Percentiles rank a stretch among this genome's conserved stretches.
phyloP scores from a whole-genome alignment of 2,888 invertebrate genomes.

The Sisyra terminalis region DNA sequence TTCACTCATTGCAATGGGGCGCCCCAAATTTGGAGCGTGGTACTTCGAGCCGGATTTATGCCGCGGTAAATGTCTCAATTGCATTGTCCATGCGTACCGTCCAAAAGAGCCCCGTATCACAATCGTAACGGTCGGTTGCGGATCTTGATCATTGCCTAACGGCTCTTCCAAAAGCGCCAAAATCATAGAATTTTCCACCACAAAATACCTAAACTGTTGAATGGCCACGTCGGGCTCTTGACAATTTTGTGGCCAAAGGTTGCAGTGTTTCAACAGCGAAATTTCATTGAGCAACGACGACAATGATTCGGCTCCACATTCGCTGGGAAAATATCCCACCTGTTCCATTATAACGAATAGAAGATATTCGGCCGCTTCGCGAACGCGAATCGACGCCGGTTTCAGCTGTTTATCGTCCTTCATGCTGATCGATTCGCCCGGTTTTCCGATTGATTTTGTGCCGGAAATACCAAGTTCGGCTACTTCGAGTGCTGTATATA shows the following conservation, averaged over 20 bases:
- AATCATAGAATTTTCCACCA: slow-evolving; percentile 78
- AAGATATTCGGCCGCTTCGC: slow-evolving; percentile 92
- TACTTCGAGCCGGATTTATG: slow-evolving; percentile 55
- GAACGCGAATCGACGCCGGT: slow-evolving; percentile 92
- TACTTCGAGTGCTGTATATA: slow-evolving; percentile 87
- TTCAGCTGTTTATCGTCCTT: slow-evolving; percentile 93
- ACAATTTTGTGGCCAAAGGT: slow-evolving; percentile 36
- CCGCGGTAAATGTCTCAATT: slow-evolving; percentile 72
- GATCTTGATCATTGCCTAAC: slow-evolving; percentile 81
- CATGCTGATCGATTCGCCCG: slow-evolving; percentile 76
- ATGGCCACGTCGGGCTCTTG: slow-evolving; percentile 40
- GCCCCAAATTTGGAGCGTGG: slow-evolving; percentile 42
- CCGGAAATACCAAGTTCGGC: slow-evolving; percentile 96
- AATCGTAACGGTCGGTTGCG: slow-evolving; percentile 80
- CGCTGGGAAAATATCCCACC: slow-evolving; percentile 70
- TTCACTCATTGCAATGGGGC: slow-evolving; percentile 65
- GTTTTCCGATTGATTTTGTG: slow-evolving; percentile 73
- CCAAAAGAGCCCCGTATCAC: slow-evolving; percentile 88
- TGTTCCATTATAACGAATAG: slow-evolving; percentile 83
- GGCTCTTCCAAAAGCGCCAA: slow-evolving; percentile 84
- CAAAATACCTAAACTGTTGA: slow-evolving; percentile 70
- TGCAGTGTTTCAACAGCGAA: slow-evolving; percentile 60
- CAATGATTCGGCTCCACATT: slow-evolving; percentile 67
- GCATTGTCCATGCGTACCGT: slow-evolving; percentile 87
- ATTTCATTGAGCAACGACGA: slow-evolving; percentile 82